phyloP scores from a whole-genome alignment of 1,140 invertebrate species.

The Nymphalis io region DNA sequence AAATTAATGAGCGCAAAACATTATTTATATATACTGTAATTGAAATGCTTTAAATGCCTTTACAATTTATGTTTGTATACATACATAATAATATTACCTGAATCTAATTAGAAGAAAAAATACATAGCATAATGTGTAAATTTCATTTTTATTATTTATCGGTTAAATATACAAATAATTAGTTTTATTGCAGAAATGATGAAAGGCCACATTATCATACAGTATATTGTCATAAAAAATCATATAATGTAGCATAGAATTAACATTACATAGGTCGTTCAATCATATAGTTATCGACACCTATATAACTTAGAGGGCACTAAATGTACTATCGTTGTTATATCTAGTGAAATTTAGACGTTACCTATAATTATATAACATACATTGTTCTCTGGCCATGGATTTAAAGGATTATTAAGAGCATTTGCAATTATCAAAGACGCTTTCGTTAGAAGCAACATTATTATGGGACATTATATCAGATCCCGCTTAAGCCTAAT shows the following conservation, averaged over 20 bases:
- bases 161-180: neutral
- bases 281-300: slow-evolving; percentile 61
- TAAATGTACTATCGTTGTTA: slow-evolving; percentile 49
- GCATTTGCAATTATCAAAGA: slow-evolving; percentile 16
- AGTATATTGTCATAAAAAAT: slow-evolving; percentile 10
- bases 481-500: slow-evolving; percentile 25
- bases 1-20: slow-evolving; percentile 1
- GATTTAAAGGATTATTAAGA: slow-evolving; percentile 13
- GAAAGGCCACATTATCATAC: slow-evolving; percentile 7
- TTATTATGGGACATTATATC: slow-evolving; percentile 24
- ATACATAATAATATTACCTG: slow-evolving; percentile 3
- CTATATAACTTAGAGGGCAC: slow-evolving; percentile 65
- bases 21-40: slow-evolving; percentile 13
- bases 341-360: slow-evolving; percentile 50
- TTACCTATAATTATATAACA: slow-evolving; percentile 26
- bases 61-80: slow-evolving; percentile 18
- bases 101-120: neutral
- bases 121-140: neutral
- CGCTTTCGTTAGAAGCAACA: slow-evolving; percentile 21
- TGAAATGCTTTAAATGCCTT: slow-evolving; percentile 40
- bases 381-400: slow-evolving; percentile 6
- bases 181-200: neutral
- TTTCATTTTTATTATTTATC: neutral
- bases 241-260: slow-evolving; percentile 45
- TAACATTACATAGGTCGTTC: slow-evolving; percentile 46